Percentiles rank a stretch among this genome's conserved stretches.
phyloP scores from a whole-genome alignment of 2,888 invertebrate species.

The Meandrusa payeni region DNA sequence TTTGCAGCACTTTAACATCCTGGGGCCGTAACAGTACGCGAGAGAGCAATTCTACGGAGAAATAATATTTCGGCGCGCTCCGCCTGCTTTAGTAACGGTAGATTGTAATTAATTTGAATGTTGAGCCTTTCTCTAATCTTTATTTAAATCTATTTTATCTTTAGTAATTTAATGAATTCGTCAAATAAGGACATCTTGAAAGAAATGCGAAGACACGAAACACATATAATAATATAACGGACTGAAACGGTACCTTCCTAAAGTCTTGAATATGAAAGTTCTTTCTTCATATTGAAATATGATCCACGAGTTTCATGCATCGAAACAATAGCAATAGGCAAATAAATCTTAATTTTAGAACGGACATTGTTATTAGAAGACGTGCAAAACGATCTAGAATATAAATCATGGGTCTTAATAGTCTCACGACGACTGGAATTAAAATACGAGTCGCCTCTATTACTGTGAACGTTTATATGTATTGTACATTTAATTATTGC shows the following conservation, averaged over 20 bases:
- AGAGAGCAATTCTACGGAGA: conserved; percentile 15
- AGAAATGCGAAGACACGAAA: too few relatives aligned
- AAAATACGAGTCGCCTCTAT: conserved; percentile 14
- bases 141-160: background rate
- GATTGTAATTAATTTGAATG: conserved; percentile 17
- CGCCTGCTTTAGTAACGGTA: conserved; percentile 5
- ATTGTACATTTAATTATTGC: conserved; percentile 3
- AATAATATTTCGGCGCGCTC: conserved; percentile 9
- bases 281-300: too few relatives aligned
- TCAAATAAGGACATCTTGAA: too few relatives aligned
- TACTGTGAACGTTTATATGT: background rate
- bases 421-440: conserved; percentile 13
- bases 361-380: conserved; percentile 15
- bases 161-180: too few relatives aligned
- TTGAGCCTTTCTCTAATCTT: conserved; percentile 1
- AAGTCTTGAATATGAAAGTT: too few relatives aligned
- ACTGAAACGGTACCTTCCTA: too few relatives aligned
- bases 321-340: too few relatives aligned
- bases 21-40: conserved; percentile 21
- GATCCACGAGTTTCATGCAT: too few relatives aligned
- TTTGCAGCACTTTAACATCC: conserved; percentile 33
- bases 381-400: conserved; percentile 8
- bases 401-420: conserved; percentile 23
- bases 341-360: conserved; percentile 14
- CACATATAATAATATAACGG: too few relatives aligned